Base-by-base conservation (phyloP, 2,888 invertebrate genomes). In the Sesia apiformis region DNA sequence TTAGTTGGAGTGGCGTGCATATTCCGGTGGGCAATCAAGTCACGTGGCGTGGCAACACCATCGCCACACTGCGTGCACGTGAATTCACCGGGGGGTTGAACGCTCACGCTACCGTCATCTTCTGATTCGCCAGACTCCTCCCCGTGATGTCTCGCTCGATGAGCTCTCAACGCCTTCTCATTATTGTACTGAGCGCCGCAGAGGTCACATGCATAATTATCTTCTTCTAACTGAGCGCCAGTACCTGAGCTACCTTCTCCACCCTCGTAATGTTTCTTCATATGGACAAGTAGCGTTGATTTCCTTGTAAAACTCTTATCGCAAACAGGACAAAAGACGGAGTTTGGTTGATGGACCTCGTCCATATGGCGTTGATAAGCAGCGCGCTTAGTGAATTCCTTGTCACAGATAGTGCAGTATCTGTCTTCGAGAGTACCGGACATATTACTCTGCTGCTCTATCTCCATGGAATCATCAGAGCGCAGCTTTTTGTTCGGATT, bases 231-330 rank as follows among this genome's bases (percentile, higher is more conserved):
- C 41, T 72, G 78, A 4, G 66, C 74, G 0, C 65, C 59, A 4
- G 72, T 67, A 3, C 75, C 63, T 0, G 84, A 78, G 60, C 79
- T 76, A 3, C 81, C 78, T 56, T 84, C 78, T 3, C 83, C 85
- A 38, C 87, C 71, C 40, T 84, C 86, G 67, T 91, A 91, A 63
- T 92, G 92, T 61, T 91, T 86, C 65, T 91, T 91, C 75, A 93
- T 91, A 66, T 94, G 93, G 51, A 91, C 91, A 42, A 92, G 90
- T 39, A 93, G 74, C 0, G 92, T 91, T 4, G 93, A 92, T 67
- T 91, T 91, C 43, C 91, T 87, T 3, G 92, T 92, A 66, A 93
- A 93, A 55, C 90, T 89, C 62, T 91, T 92, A 51, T 90, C 90
- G 68, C 93, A 94, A 3, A 92, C 87, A 4, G 91, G 91, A 65